Percentiles rank a stretch among this genome's conserved stretches.
Conservation (phyloP, 1,140 invertebrate species). For the Calosoma granatense region DNA sequence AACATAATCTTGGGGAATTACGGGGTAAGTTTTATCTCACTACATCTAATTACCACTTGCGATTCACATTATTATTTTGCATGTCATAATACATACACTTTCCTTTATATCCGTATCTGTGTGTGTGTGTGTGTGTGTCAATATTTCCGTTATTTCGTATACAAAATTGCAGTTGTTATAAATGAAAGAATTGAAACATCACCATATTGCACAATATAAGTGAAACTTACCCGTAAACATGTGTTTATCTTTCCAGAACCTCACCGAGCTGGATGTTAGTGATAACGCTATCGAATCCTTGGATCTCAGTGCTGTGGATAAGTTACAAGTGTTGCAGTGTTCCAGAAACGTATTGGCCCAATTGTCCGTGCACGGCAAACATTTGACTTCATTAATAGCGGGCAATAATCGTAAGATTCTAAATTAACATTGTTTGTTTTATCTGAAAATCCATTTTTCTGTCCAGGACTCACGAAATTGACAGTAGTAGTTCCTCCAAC, state of each 20-base stretch:
- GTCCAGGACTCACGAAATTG: slow-evolving; percentile 54
- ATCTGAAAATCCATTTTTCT: slow-evolving; percentile 9
- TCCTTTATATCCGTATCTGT: slow-evolving; percentile 16
- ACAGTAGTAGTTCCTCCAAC: slow-evolving; percentile 51
- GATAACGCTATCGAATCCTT: slow-evolving; percentile 66
- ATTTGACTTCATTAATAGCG: slow-evolving; percentile 56
- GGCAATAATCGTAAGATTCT: slow-evolving; percentile 59
- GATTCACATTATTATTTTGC: no score
- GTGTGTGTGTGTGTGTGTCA: slow-evolving; percentile 18
- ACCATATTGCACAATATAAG: no score
- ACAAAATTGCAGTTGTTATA: slow-evolving; percentile 1
- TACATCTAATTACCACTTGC: no score
- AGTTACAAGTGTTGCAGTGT: slow-evolving; percentile 59
- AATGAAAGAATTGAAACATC: no score
- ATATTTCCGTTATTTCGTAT: slow-evolving; percentile 19
- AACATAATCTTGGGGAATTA: slow-evolving; percentile 76
- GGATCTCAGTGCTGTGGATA: slow-evolving; percentile 57
- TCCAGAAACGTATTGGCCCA: slow-evolving; percentile 58
- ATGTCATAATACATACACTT: slow-evolving; percentile 14
- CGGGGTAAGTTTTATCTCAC: slow-evolving; percentile 58
- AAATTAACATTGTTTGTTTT: neutral
- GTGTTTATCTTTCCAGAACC: slow-evolving; percentile 40
- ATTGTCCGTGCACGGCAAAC: slow-evolving; percentile 55
- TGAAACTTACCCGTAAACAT: no score
- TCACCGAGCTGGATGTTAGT: slow-evolving; percentile 65